Evolutionary conservation across 2,888 invertebrate species (phyloP).

Genomic region (Timema podura): DNA sequence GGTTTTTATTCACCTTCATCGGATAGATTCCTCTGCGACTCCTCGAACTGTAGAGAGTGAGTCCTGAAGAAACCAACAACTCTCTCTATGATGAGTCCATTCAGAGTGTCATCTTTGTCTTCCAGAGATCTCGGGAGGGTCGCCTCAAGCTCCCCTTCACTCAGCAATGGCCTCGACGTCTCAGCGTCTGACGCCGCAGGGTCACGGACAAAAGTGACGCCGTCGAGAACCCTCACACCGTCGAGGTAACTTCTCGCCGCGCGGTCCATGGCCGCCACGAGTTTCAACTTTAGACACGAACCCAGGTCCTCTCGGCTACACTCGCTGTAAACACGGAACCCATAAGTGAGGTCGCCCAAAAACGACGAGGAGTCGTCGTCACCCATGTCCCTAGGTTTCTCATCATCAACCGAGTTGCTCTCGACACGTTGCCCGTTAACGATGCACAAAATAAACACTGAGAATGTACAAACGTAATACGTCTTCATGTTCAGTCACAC

Average conservation of each 20-base stretch:
- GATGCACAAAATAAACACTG: too few relatives aligned
- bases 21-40: conserved; percentile 61
- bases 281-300: conserved; percentile 73
- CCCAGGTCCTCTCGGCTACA: conserved; percentile 61
- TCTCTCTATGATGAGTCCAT: conserved; percentile 70
- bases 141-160: conserved; percentile 64
- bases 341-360: conserved; percentile 64
- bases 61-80: conserved; percentile 70
- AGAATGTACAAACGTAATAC: too few relatives aligned
- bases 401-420: background rate
- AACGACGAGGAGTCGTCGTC: conserved; percentile 43
- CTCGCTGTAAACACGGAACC: conserved; percentile 77
- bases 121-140: conserved; percentile 68
- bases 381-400: background rate
- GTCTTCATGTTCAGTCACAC: too few relatives aligned
- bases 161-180: conserved; percentile 39
- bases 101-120: conserved; percentile 67
- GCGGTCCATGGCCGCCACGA: conserved; percentile 72
- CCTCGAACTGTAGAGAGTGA: conserved; percentile 74
- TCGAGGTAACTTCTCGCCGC: conserved; percentile 54
- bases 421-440: conserved; percentile 3
- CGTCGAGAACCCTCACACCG: conserved; percentile 65
- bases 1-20: conserved; percentile 50
- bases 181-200: conserved; percentile 18
- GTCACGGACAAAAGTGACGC: conserved; percentile 70